These are phyloP conservation scores for Hydrozoanthus gracilis DNA, from an alignment of 92 coral and sea anemone genomes.

Conservation along the genomic window DNA sequence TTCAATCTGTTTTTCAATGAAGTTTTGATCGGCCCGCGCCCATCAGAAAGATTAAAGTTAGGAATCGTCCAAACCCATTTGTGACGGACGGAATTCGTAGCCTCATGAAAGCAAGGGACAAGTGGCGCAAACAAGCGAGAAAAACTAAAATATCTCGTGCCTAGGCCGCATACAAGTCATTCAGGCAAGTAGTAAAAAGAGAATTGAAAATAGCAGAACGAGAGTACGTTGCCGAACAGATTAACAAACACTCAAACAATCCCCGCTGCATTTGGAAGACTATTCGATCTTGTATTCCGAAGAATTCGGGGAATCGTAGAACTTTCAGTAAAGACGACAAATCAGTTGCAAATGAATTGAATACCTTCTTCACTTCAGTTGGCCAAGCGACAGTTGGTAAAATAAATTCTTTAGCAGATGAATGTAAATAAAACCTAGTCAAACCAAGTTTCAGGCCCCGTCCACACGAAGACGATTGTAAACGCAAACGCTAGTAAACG, in stretches of 20 bases:
- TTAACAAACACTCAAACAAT: neutral
- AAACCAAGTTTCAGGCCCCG: too few relatives aligned
- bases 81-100: neutral
- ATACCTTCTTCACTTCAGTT: neutral
- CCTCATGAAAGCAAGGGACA: neutral
- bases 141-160: neutral
- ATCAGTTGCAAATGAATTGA: neutral
- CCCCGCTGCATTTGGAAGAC: conserved; percentile 17
- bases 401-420: neutral
- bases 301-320: neutral
- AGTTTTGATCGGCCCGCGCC: neutral
- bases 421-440: neutral
- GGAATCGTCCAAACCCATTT: conserved; percentile 1
- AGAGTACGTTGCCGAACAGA: neutral
- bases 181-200: neutral
- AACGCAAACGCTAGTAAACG: too few relatives aligned
- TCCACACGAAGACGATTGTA: too few relatives aligned
- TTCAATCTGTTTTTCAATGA: neutral
- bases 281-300: conserved; percentile 24
- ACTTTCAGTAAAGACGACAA: neutral
- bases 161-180: neutral
- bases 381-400: neutral
- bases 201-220: neutral
- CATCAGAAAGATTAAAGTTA: neutral
- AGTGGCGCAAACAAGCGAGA: neutral